These are phyloP conservation scores for Leptinotarsa peninsularis DNA, from an alignment of 2,888 invertebrate genomes.

Conservation along the genomic window DNA sequence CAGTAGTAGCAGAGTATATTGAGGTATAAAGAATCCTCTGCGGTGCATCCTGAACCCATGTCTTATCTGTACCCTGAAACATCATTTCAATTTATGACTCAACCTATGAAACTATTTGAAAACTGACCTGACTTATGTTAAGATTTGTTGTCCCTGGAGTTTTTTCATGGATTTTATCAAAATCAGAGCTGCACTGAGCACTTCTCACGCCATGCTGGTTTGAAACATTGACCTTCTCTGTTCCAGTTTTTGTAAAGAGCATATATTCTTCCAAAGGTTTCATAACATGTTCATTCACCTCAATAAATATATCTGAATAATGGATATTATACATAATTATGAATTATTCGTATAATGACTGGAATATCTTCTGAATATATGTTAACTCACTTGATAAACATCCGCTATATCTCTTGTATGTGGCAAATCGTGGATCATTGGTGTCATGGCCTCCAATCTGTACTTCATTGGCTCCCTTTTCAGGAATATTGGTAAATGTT, in stretches of 20 bases:
- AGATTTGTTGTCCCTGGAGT: constrained; percentile 70
- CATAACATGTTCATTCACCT: constrained; percentile 88
- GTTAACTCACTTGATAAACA: constrained; percentile 85
- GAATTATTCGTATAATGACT: not conserved
- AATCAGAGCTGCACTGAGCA: constrained; percentile 86
- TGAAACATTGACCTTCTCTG: constrained; percentile 87
- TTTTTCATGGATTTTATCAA: constrained; percentile 73
- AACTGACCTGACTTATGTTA: constrained; percentile 71
- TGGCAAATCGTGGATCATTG: constrained; percentile 82
- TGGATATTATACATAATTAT: constrained; percentile 14
- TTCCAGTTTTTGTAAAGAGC: constrained; percentile 87
- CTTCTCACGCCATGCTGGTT: constrained; percentile 88
- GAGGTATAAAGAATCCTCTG: constrained; percentile 81
- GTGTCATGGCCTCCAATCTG: constrained; percentile 90
- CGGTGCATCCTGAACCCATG: constrained; percentile 89
- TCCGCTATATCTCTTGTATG: constrained; percentile 89
- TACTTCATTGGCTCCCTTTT: constrained; percentile 82
- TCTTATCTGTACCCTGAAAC: constrained; percentile 78
- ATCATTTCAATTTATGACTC: not conserved
- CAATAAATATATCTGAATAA: constrained; percentile 82
- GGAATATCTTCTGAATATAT: not conserved
- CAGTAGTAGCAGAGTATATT: constrained; percentile 77
- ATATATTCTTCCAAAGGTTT: constrained; percentile 92
- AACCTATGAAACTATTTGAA: not conserved
- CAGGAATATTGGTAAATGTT: constrained; percentile 76